Conservation (phyloP, 2,113 vertebrate genomes). For the Limnothrissa miodon region DNA sequence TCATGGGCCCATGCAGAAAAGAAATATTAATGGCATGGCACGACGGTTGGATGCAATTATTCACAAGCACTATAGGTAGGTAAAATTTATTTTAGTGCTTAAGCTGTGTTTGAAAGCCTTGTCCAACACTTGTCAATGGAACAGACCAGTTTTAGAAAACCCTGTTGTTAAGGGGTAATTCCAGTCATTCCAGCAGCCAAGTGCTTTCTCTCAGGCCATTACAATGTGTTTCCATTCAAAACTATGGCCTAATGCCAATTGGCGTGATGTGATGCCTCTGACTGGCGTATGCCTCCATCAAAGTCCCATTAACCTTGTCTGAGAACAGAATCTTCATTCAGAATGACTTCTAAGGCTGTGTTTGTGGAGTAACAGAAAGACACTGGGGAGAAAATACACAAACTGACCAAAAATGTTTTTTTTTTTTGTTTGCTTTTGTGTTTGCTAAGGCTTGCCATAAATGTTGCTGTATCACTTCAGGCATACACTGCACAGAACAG, state of each 20-base stretch:
- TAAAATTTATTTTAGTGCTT: not conserved
- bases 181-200: not conserved
- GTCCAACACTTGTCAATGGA: not conserved
- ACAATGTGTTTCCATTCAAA: conserved; percentile 3
- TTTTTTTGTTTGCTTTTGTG: not conserved
- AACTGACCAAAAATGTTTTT: not conserved
- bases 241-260: not conserved
- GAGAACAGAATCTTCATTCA: conserved; percentile 57
- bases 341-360: conserved; percentile 58
- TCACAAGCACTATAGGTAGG: not conserved
- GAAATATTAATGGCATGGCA: conserved; percentile 6
- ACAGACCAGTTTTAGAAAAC: not conserved
- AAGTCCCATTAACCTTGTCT: conserved; percentile 74
- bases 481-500: not conserved
- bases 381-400: not conserved
- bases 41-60: not conserved
- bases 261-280: conserved; percentile 26
- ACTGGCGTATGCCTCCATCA: conserved; percentile 71
- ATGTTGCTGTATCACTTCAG: not conserved
- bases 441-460: not conserved
- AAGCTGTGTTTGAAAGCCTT: not conserved
- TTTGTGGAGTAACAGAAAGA: not conserved
- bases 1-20: not conserved
- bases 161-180: too few species aligned
- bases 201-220: not conserved